These are phyloP conservation scores for Tapirus terrestris DNA, from an alignment of 2,113 vertebrate genomes.

Conservation along the genomic window DNA sequence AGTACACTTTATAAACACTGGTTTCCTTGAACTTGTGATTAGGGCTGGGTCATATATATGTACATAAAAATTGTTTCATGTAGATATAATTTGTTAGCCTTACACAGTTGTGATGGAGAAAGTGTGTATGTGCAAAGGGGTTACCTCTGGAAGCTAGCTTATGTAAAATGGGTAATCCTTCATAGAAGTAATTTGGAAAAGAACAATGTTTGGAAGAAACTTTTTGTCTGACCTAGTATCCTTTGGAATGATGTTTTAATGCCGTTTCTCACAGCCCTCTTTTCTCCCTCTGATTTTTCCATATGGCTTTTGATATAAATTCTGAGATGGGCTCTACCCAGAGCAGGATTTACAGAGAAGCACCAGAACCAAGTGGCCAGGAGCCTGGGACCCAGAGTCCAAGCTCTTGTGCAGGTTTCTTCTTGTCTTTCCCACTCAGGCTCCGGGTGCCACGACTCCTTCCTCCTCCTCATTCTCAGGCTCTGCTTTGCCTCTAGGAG, in stretches of 20 bases:
- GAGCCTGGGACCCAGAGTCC: background rate
- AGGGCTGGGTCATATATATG: background rate
- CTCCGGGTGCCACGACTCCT: background rate
- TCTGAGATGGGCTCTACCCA: background rate
- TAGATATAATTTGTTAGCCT: background rate
- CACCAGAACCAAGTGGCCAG: no score
- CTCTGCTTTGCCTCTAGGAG: background rate
- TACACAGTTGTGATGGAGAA: background rate
- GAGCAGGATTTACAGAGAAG: background rate
- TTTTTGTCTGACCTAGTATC: conserved; percentile 36
- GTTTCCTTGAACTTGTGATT: background rate
- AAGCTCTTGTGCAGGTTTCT: background rate
- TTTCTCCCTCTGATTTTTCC: background rate
- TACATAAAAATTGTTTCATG: background rate
- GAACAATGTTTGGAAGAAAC: background rate
- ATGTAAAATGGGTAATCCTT: background rate
- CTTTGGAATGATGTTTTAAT: conserved; percentile 24
- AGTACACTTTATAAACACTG: background rate
- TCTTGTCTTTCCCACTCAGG: background rate
- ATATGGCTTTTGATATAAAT: background rate
- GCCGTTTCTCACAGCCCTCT: background rate
- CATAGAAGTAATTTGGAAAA: background rate
- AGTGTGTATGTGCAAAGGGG: background rate
- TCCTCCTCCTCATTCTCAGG: background rate
- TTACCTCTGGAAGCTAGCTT: background rate